A percentile compares a stretch with the other conserved stretches of the same genome.
phyloP scores from a whole-genome alignment of 1,140 invertebrate species.

The Sycophila sp. region DNA sequence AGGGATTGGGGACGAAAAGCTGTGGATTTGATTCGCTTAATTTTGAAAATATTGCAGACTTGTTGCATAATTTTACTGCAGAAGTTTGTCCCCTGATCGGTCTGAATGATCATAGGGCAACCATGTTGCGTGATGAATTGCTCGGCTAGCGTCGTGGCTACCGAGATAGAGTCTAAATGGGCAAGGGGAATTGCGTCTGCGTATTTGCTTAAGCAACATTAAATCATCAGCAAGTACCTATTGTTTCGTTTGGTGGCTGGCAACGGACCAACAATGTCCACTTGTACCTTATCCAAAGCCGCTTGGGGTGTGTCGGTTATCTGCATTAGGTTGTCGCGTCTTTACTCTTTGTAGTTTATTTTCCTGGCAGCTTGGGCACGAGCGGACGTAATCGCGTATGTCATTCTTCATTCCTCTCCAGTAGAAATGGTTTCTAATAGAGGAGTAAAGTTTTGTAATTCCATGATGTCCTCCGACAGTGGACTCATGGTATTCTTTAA shows the following conservation, averaged over 20 bases:
- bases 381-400: not conserved
- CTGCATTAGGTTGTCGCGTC: no score
- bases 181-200: slow-evolving; percentile 33
- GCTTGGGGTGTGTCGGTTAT: no score
- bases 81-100: slow-evolving; percentile 47
- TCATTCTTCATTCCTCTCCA: not conserved
- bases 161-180: not conserved
- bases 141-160: slow-evolving; percentile 37
- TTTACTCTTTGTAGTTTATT: no score
- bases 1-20: slow-evolving; percentile 33
- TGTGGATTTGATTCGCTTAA: slow-evolving; percentile 22
- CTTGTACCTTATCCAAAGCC: slow-evolving; percentile 18
- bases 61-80: slow-evolving; percentile 45
- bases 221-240: slow-evolving; percentile 8
- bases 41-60: no score
- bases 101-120: no score
- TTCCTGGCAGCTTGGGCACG: slow-evolving; percentile 22
- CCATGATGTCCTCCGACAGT: no score
- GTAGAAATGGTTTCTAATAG: not conserved
- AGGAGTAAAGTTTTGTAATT: not conserved
- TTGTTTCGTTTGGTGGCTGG: slow-evolving; percentile 7
- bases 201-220: slow-evolving; percentile 50
- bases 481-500: no score
- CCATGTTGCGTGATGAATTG: no score
- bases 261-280: slow-evolving; percentile 25